Conservation (phyloP, 1,140 invertebrate genomes). For the Drosophila triauraria region DNA sequence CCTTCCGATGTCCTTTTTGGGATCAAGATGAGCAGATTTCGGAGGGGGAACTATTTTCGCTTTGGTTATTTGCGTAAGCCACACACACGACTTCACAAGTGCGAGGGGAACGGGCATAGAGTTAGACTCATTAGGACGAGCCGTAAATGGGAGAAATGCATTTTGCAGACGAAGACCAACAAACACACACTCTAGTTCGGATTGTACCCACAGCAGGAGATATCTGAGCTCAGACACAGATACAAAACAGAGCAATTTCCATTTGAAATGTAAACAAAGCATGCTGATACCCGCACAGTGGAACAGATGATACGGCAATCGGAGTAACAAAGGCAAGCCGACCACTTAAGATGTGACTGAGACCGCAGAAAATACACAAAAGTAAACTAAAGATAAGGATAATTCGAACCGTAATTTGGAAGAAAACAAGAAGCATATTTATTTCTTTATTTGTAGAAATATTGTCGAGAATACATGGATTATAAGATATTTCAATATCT, state of each 20-base stretch:
- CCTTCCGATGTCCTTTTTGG: conserved; percentile 10
- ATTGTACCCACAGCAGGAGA: conserved; percentile 42
- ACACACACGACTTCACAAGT: conserved; percentile 47
- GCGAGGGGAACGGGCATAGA: conserved; percentile 8
- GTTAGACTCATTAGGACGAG: conserved; percentile 50
- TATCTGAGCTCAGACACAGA: conserved; percentile 32
- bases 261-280: conserved; percentile 78
- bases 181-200: conserved; percentile 2
- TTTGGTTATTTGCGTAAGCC: conserved; percentile 59
- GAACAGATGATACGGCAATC: conserved; percentile 33
- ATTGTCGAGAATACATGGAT: background rate
- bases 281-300: conserved; percentile 73
- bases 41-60: conserved; percentile 24
- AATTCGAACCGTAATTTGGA: background rate
- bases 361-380: background rate
- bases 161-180: conserved; percentile 55
- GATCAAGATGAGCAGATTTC: conserved; percentile 20
- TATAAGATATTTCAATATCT: conserved; percentile 17
- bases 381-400: conserved; percentile 1
- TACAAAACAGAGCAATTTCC: conserved; percentile 65
- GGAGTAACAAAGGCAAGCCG: conserved; percentile 40
- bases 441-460: background rate
- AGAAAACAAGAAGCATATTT: background rate
- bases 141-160: conserved; percentile 68
- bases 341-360: conserved; percentile 38